Evolutionary conservation across 2,113 vertebrate genomes (phyloP).

Genomic region (Orycteropus afer): DNA sequence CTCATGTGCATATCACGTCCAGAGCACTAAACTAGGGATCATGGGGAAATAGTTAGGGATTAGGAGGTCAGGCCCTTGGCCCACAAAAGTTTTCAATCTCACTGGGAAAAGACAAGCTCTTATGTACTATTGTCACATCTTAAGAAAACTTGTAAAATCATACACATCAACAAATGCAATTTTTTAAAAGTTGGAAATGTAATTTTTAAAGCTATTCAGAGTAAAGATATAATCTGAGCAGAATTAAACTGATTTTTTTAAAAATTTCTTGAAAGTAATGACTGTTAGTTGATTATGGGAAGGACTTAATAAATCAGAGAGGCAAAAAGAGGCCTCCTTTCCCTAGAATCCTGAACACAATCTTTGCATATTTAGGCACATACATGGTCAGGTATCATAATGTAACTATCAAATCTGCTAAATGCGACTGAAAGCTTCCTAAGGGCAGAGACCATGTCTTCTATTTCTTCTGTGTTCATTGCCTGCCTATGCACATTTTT

Average conservation of each 20-base stretch:
- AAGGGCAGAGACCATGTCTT: not conserved
- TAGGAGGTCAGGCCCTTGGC: not conserved
- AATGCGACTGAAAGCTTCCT: not conserved
- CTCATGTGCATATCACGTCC: not conserved
- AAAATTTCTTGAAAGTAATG: not conserved
- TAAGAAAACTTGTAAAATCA: constrained; percentile 35
- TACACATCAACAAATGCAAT: not conserved
- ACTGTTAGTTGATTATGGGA: not conserved
- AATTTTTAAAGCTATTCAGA: constrained; percentile 34
- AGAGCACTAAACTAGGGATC: not conserved
- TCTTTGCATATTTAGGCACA: not conserved
- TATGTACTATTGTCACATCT: not conserved
- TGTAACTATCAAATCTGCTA: not conserved
- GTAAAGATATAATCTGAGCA: constrained; percentile 41
- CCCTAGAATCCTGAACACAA: not conserved
- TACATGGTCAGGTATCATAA: not conserved
- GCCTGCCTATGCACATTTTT: not conserved
- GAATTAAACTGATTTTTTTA: not conserved
- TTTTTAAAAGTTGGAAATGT: constrained; percentile 38
- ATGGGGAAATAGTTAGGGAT: not conserved
- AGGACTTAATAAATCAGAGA: not conserved
- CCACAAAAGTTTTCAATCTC: not conserved
- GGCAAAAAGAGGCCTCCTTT: not conserved
- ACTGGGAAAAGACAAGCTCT: not conserved
- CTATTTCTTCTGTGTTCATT: not conserved